Evolutionary conservation across 2,113 vertebrate species (phyloP).

Genomic region (crab-eating macaque (Macaca fascicularis)): T2T-MFA8v1.1 NC_088376.1:141682001-141682500

Average conservation of each 20-base stretch:
- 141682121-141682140: not conserved
- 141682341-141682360: not conserved
- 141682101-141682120: not conserved
- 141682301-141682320: not conserved
- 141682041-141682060: not conserved
- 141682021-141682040: not conserved
- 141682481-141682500: not conserved
- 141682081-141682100: not conserved
- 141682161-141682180: not conserved
- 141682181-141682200: not conserved
- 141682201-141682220: fast-evolving
- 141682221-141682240: not conserved
- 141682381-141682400: not conserved
- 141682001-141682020: not conserved
- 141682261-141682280: not conserved
- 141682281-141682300: not conserved
- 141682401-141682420: not conserved
- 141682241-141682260: not conserved
- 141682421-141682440: too few species aligned
- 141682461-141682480: not conserved
- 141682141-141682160: not conserved
- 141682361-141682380: not conserved
- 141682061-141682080: not conserved
- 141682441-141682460: not conserved
- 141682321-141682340: not conserved